Percentiles rank a stretch among this genome's conserved stretches.
Conservation (phyloP, 2,113 vertebrate species). For the Phycodurus eques region DNA sequence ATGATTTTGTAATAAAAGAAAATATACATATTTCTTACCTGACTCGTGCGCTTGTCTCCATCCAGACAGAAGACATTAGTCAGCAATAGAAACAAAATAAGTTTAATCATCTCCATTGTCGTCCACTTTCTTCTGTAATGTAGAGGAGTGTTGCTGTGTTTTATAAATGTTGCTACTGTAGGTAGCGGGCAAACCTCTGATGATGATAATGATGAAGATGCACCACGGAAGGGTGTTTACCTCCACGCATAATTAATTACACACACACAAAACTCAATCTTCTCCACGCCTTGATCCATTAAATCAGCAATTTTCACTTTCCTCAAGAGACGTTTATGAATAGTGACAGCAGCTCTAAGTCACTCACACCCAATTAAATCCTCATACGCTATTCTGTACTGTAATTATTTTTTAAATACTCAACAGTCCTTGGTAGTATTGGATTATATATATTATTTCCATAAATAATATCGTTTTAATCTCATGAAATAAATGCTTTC, state of each 20-base stretch:
- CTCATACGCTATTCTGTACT: not conserved
- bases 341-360: not conserved
- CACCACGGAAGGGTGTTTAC: not conserved
- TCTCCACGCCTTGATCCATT: not conserved
- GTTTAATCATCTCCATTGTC: constrained; percentile 75
- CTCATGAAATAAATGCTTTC: too few species aligned
- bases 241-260: not conserved
- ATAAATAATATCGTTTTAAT: too few species aligned
- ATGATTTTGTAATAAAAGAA: not conserved
- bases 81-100: constrained; percentile 71
- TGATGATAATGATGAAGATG: not conserved
- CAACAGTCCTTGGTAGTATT: not conserved
- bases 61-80: constrained; percentile 70
- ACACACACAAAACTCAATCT: not conserved
- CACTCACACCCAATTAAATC: constrained; percentile 3
- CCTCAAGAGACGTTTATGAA: constrained; percentile 2
- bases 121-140: not conserved
- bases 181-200: not conserved
- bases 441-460: too few species aligned
- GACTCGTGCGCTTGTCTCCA: constrained; percentile 59
- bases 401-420: too few species aligned
- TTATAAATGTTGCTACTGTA: not conserved
- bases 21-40: constrained; percentile 28
- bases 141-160: not conserved
- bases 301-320: not conserved